phyloP scores from a whole-genome alignment of 2,888 invertebrate genomes.

The Drosophila maculinotata region DNA sequence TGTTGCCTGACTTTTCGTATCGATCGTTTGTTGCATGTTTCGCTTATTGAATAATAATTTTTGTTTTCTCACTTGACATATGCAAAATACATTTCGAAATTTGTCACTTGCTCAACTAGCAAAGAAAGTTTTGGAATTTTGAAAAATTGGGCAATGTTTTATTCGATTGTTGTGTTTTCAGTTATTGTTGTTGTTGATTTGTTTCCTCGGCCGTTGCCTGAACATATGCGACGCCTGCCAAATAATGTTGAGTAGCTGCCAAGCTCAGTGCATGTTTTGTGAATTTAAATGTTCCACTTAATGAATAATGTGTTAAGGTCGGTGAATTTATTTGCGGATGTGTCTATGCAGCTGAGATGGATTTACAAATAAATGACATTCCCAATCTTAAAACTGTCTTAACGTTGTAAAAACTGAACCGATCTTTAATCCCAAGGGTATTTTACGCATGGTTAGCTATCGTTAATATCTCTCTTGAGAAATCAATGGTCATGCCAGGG shows the following conservation, averaged over 20 bases:
- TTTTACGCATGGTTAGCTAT: too few species aligned
- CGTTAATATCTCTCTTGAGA: too few species aligned
- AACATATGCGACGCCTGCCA: conserved; percentile 56
- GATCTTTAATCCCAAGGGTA: too few species aligned
- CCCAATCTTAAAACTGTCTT: too few species aligned
- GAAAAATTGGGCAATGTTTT: conserved; percentile 48
- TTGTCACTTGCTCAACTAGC: conserved; percentile 37
- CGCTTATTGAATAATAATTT: conserved; percentile 56
- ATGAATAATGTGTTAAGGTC: conserved; percentile 17
- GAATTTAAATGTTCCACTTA: conserved; percentile 40
- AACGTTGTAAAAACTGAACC: too few species aligned
- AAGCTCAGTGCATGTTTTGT: conserved; percentile 31
- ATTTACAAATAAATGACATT: too few species aligned
- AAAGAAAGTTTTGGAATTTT: conserved; percentile 67
- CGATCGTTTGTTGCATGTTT: conserved; percentile 48
- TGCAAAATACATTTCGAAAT: conserved; percentile 59
- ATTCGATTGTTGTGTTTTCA: neutral
- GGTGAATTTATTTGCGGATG: conserved; percentile 9
- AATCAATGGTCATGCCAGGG: too few species aligned
- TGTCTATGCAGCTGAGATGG: conserved; percentile 2
- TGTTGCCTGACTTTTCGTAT: conserved; percentile 21
- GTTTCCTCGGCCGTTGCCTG: conserved; percentile 16
- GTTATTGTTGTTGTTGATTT: conserved; percentile 5
- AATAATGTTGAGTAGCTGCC: conserved; percentile 43
- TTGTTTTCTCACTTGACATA: conserved; percentile 51